phyloP scores from a whole-genome alignment of 2,888 invertebrate genomes.

The Oxytorus armatus region DNA sequence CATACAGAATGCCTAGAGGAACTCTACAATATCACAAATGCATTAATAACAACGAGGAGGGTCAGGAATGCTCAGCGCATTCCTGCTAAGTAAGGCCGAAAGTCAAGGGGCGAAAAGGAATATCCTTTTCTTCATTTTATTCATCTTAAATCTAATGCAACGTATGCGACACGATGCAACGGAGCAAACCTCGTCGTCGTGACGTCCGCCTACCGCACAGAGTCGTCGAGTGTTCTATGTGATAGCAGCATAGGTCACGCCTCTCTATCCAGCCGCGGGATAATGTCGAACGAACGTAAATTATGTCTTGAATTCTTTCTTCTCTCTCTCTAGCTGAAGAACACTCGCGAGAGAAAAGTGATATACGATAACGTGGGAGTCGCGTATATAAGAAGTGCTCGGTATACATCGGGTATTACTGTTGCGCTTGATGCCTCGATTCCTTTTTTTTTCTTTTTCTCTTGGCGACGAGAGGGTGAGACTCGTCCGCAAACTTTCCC shows the following conservation, averaged over 20 bases:
- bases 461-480: slow-evolving; percentile 39
- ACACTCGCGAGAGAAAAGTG: slow-evolving; percentile 61
- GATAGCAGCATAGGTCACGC: slow-evolving; percentile 78
- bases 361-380: slow-evolving; percentile 80
- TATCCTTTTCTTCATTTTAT: slow-evolving; percentile 21
- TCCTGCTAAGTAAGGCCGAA: slow-evolving; percentile 50
- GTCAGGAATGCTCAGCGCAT: slow-evolving; percentile 35
- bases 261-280: slow-evolving; percentile 76
- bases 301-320: slow-evolving; percentile 74
- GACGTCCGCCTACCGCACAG: slow-evolving; percentile 68
- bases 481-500: slow-evolving; percentile 65
- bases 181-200: slow-evolving; percentile 63
- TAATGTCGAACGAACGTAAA: slow-evolving; percentile 81
- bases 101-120: slow-evolving; percentile 37
- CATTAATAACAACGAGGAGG: slow-evolving; percentile 18
- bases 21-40: not conserved
- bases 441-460: slow-evolving; percentile 28
- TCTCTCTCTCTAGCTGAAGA: slow-evolving; percentile 20
- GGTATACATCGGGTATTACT: slow-evolving; percentile 44
- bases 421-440: slow-evolving; percentile 17
- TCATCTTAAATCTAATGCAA: slow-evolving; percentile 49
- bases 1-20: not conserved
- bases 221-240: slow-evolving; percentile 55
- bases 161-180: slow-evolving; percentile 53
- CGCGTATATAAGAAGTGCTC: slow-evolving; percentile 69